phyloP scores from a whole-genome alignment of 2,888 invertebrate genomes.

The Pristionchus entomophagus region DNA sequence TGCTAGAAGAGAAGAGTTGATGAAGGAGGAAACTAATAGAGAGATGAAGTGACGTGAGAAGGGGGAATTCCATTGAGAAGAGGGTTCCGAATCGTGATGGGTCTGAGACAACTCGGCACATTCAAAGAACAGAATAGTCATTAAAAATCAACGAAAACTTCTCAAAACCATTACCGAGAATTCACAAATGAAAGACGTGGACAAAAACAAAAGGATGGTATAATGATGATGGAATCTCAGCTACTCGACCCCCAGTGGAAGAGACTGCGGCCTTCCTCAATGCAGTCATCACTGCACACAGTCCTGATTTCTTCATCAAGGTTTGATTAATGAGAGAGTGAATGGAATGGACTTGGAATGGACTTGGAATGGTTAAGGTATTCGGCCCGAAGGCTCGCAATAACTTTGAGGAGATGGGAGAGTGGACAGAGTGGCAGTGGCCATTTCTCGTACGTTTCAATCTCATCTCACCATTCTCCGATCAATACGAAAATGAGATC shows the following conservation, averaged over 20 bases:
- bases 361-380: constrained; percentile 77
- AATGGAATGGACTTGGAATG: not conserved
- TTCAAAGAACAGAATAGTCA: no score
- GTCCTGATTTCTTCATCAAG: constrained; percentile 95
- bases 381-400: constrained; percentile 95
- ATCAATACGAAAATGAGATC: not conserved
- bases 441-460: constrained; percentile 85
- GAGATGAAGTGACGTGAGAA: not conserved
- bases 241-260: constrained; percentile 95
- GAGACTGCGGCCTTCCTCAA: constrained; percentile 95
- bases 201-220: no score
- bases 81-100: no score
- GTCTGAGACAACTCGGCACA: no score
- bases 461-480: not conserved
- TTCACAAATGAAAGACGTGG: no score
- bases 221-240: constrained; percentile 81
- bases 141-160: no score
- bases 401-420: constrained; percentile 91
- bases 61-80: not conserved
- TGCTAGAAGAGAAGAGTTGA: not conserved
- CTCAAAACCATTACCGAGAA: no score
- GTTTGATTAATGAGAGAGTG: constrained; percentile 77
- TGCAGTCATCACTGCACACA: constrained; percentile 92
- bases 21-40: not conserved
- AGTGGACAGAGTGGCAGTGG: constrained; percentile 94